phyloP scores from a whole-genome alignment of 2,113 vertebrate genomes.

The Podarcis raffonei region DNA sequence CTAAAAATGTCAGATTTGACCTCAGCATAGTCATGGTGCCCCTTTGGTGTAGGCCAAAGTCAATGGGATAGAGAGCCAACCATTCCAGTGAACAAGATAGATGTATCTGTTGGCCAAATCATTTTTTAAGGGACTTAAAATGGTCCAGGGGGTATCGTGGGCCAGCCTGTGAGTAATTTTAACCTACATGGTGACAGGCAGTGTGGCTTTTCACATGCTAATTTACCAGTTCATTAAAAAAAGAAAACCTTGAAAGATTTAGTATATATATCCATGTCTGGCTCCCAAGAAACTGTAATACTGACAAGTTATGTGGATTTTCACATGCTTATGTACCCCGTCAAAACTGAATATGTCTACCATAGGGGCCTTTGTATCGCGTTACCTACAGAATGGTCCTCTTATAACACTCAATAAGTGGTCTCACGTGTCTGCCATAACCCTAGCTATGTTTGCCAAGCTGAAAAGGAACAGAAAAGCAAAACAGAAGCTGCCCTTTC shows the following conservation, averaged over 20 bases:
- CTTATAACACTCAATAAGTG: conserved; percentile 68
- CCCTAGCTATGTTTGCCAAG: conserved; percentile 52
- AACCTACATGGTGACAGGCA: conserved; percentile 45
- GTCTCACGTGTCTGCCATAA: conserved; percentile 57
- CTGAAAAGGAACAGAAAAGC: conserved; percentile 55
- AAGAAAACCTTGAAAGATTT: conserved; percentile 26
- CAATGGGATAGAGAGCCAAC: conserved; percentile 64
- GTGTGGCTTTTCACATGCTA: conserved; percentile 62
- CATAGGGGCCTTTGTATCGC: conserved; percentile 46
- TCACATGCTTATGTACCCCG: conserved; percentile 52
- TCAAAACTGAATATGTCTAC: conserved; percentile 53
- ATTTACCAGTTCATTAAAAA: conserved; percentile 58
- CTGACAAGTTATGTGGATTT: conserved; percentile 35
- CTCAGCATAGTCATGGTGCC: not conserved
- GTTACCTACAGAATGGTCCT: conserved; percentile 54
- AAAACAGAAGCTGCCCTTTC: conserved; percentile 51
- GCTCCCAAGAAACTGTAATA: conserved; percentile 45
- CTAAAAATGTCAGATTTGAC: not conserved
- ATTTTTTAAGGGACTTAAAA: conserved; percentile 60
- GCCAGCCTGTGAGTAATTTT: conserved; percentile 27
- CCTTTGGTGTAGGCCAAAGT: conserved; percentile 33
- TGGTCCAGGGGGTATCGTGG: conserved; percentile 37
- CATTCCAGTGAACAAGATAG: conserved; percentile 55
- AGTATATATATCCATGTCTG: conserved; percentile 40
- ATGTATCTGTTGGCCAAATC: conserved; percentile 13